These are phyloP conservation scores for Julus scanicus DNA, from an alignment of 2,888 invertebrate species.

Conservation along the genomic window DNA sequence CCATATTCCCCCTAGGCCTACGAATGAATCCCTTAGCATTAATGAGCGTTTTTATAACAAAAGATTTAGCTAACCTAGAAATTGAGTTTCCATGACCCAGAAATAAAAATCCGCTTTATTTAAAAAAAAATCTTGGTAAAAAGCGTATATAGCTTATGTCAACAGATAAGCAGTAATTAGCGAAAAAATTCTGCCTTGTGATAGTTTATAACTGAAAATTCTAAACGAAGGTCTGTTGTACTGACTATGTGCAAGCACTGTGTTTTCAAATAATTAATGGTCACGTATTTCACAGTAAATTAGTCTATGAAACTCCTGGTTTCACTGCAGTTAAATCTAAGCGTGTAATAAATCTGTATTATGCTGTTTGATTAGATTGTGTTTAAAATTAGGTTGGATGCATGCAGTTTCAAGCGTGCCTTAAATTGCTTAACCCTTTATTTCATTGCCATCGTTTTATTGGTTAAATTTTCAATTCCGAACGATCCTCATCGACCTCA, in stretches of 20 bases:
- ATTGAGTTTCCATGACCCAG: background rate
- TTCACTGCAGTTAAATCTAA: background rate
- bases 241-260: no score
- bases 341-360: background rate
- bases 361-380: background rate
- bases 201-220: no score
- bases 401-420: background rate
- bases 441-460: background rate
- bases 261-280: no score
- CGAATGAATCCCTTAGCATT: background rate
- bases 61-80: background rate
- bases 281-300: background rate
- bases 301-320: background rate
- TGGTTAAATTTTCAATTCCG: background rate
- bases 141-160: no score
- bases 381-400: background rate
- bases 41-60: background rate
- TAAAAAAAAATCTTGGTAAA: no score
- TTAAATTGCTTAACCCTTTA: background rate
- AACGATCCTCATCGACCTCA: background rate
- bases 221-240: no score
- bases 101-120: background rate
- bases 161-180: no score
- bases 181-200: no score
- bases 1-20: background rate